Conservation (phyloP, 2,113 vertebrate genomes). For the Nyctereutes procyonoides region DNA sequence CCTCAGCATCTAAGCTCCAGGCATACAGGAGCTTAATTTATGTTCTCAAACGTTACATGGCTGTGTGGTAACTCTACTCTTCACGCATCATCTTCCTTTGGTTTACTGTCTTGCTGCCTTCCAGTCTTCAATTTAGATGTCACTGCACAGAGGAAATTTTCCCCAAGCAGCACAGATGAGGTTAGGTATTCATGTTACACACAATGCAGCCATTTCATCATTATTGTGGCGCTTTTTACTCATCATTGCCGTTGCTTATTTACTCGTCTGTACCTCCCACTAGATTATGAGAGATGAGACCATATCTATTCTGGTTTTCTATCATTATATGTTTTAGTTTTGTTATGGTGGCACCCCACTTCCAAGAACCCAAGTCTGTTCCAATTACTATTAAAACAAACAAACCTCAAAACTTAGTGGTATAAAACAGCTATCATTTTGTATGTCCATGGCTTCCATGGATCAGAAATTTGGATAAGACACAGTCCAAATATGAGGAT, state of each 20-base stretch:
- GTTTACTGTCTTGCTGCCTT: neutral
- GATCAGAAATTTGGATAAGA: neutral
- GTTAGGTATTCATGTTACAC: neutral
- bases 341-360: neutral
- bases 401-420: neutral
- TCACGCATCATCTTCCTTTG: neutral
- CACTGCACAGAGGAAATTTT: neutral
- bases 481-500: neutral
- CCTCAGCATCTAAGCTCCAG: neutral
- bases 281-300: neutral
- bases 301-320: neutral
- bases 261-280: neutral
- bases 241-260: neutral
- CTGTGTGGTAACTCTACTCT: accelerated
- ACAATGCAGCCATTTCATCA: too few relatives aligned
- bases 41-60: neutral
- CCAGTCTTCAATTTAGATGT: neutral
- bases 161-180: neutral
- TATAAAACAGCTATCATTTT: neutral
- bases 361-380: neutral
- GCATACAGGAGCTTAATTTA: neutral
- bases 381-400: neutral
- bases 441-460: neutral
- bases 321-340: neutral
- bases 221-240: neutral